Percentiles rank a stretch among this genome's conserved stretches.
These are phyloP conservation scores for Diphyllodes magnificus DNA, from an alignment of 2,113 vertebrate genomes.

Conservation along the genomic window DNA sequence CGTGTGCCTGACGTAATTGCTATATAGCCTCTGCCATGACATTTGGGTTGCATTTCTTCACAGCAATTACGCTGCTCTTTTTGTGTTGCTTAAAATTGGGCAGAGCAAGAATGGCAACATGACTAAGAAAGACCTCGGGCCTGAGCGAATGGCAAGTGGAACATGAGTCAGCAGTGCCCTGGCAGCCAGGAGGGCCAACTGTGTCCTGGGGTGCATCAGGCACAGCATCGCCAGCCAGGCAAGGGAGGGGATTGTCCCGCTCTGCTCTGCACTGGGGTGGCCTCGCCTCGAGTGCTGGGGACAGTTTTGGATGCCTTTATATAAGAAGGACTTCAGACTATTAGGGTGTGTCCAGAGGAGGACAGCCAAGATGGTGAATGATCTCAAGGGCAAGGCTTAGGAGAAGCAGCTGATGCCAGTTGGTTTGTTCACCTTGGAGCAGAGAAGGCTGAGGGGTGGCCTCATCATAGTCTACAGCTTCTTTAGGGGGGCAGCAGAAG, in stretches of 20 bases:
- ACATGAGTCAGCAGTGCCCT: not conserved
- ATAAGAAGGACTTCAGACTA: not conserved
- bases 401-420: not conserved
- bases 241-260: not conserved
- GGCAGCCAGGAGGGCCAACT: not conserved
- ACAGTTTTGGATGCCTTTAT: not conserved
- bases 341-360: not conserved
- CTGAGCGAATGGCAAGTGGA: not conserved
- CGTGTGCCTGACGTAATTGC: not conserved
- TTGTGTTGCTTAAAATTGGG: not conserved
- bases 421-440: not conserved
- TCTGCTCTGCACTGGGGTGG: rapidly evolving
- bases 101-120: not conserved
- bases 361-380: not conserved
- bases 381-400: not conserved
- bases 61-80: constrained; percentile 3
- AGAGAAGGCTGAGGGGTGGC: not conserved
- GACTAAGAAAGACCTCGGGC: not conserved
- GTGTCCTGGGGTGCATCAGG: not conserved
- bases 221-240: rapidly evolving
- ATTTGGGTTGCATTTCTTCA: constrained; percentile 11
- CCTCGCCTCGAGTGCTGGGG: rapidly evolving
- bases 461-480: not conserved
- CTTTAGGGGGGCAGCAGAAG: not conserved
- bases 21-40: not conserved